phyloP scores from a whole-genome alignment of 2,888 invertebrate species.

The Papilio elwesi region DNA sequence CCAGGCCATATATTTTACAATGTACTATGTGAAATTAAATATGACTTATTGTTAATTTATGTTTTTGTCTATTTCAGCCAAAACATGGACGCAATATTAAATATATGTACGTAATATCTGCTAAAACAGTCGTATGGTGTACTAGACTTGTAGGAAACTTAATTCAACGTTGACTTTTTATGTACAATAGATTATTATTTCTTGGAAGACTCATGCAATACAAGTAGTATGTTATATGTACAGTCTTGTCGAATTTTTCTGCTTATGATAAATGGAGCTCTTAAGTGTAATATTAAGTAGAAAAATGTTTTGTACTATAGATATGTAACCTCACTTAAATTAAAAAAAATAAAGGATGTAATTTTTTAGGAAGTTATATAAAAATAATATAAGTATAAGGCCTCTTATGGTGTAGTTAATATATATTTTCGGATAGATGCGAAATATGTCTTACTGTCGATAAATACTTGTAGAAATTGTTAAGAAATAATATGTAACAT shows the following conservation, averaged over 20 bases:
- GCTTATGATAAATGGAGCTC: slow-evolving; percentile 66
- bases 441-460: slow-evolving; percentile 54
- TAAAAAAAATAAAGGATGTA: slow-evolving; percentile 34
- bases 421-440: slow-evolving; percentile 78
- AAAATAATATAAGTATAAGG: slow-evolving; percentile 52
- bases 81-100: slow-evolving; percentile 94
- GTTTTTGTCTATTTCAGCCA: slow-evolving; percentile 83
- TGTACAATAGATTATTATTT: background rate
- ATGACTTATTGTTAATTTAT: background rate
- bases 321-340: slow-evolving; percentile 19
- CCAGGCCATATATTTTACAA: background rate
- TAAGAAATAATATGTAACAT: slow-evolving; percentile 46
- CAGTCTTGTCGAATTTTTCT: slow-evolving; percentile 65
- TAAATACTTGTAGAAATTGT: slow-evolving; percentile 36
- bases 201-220: slow-evolving; percentile 48
- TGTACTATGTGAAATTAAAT: background rate
- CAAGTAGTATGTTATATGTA: slow-evolving; percentile 60
- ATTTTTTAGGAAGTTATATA: slow-evolving; percentile 34
- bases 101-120: slow-evolving; percentile 46
- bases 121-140: background rate
- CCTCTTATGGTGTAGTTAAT: slow-evolving; percentile 62
- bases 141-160: slow-evolving; percentile 30
- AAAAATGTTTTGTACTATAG: slow-evolving; percentile 46
- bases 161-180: slow-evolving; percentile 21
- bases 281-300: slow-evolving; percentile 56